These are phyloP conservation scores for Melanotaenia maccullochi DNA, from an alignment of 2,797 vertebrate species.

Conservation along the genomic window DNA sequence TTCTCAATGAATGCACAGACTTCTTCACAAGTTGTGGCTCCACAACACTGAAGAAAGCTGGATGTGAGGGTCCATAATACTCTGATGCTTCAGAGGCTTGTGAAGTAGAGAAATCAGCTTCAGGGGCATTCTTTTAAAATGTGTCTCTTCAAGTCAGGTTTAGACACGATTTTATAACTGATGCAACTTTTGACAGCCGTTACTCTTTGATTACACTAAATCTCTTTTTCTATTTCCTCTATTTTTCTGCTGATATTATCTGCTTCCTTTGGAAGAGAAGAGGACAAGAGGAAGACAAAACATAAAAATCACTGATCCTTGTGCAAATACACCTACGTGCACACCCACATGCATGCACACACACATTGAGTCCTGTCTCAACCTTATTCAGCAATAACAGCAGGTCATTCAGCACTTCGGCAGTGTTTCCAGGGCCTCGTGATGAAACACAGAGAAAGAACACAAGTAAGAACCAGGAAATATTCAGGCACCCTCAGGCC, in stretches of 20 bases:
- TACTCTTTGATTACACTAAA: constrained; percentile 43
- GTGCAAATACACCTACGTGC: constrained; percentile 22
- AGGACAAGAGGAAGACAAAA: constrained; percentile 44
- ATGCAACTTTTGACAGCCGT: constrained; percentile 41
- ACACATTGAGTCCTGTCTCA: constrained; percentile 11
- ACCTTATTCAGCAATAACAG: constrained; percentile 37
- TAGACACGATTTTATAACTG: constrained; percentile 55
- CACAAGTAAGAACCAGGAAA: constrained; percentile 41
- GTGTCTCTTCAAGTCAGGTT: constrained; percentile 49
- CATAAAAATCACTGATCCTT: constrained; percentile 41
- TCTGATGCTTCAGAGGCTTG: constrained; percentile 17
- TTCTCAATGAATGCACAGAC: not conserved
- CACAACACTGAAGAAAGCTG: not conserved
- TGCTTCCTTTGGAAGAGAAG: constrained; percentile 28
- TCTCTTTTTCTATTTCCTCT: constrained; percentile 3
- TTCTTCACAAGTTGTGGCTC: not conserved
- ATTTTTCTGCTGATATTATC: constrained; percentile 13
- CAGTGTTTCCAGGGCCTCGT: constrained; percentile 21
- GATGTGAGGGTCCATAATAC: not conserved
- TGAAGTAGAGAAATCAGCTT: constrained; percentile 45
- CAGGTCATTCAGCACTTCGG: constrained; percentile 45
- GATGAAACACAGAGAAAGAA: constrained; percentile 38
- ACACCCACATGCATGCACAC: constrained; percentile 7
- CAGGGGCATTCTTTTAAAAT: constrained; percentile 24
- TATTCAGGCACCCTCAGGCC: constrained; percentile 24